Conservation (phyloP, 2,113 vertebrate genomes). For the Argyrosomus japonicus region DNA sequence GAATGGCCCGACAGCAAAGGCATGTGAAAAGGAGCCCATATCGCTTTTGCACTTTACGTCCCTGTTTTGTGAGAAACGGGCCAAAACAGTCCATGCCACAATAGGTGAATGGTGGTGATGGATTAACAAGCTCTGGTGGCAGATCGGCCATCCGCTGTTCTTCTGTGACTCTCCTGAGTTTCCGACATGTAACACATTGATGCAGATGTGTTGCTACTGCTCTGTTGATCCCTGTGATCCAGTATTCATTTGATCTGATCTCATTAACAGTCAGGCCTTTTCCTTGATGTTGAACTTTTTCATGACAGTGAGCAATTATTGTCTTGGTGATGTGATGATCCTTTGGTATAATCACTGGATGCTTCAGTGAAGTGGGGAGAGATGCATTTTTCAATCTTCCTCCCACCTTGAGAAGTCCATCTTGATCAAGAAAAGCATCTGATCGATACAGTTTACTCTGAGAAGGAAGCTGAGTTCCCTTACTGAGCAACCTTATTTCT, state of each 20-base stretch:
- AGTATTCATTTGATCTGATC: neutral
- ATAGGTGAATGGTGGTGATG: slow-evolving; percentile 8
- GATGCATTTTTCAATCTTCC: neutral
- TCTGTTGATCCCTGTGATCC: slow-evolving; percentile 19
- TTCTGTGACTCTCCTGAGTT: neutral
- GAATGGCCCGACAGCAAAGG: slow-evolving; percentile 1
- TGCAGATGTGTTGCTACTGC: neutral
- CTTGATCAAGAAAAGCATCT: neutral
- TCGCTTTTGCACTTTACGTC: neutral
- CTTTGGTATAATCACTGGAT: neutral
- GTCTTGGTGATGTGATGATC: neutral
- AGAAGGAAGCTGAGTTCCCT: too few relatives aligned
- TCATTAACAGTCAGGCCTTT: neutral
- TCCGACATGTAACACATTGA: slow-evolving; percentile 25
- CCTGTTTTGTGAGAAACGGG: slow-evolving; percentile 30
- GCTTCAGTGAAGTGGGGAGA: neutral
- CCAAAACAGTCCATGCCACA: slow-evolving; percentile 51
- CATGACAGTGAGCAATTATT: neutral
- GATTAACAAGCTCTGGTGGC: neutral
- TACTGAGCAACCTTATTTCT: too few relatives aligned
- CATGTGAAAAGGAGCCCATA: slow-evolving; percentile 48
- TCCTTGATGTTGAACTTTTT: neutral
- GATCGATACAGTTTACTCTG: too few relatives aligned
- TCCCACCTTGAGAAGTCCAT: slow-evolving; percentile 17
- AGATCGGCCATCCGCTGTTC: slow-evolving; percentile 21